These are phyloP conservation scores for Pangasius macronema DNA, from an alignment of 2,797 vertebrate species.

Conservation along the genomic window DNA sequence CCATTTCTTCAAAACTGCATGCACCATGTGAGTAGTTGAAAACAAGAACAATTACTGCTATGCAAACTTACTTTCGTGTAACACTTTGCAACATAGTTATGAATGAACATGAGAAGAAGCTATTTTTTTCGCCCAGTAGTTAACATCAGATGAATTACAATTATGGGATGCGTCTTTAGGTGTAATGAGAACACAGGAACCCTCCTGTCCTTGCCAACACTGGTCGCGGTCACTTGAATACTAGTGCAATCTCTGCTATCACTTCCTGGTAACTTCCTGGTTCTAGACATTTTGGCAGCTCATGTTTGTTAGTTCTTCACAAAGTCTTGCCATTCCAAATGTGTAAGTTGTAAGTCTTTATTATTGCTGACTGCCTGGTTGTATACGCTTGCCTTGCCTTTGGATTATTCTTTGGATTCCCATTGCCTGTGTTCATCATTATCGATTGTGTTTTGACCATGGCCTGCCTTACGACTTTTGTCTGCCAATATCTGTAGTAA, in stretches of 20 bases:
- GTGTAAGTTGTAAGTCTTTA: background rate
- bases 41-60: background rate
- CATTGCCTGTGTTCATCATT: slow-evolving; percentile 6
- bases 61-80: background rate
- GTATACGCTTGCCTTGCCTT: background rate
- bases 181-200: background rate
- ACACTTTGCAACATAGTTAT: background rate
- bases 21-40: background rate
- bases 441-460: background rate
- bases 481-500: background rate
- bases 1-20: background rate
- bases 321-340: background rate
- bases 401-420: background rate
- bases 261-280: background rate
- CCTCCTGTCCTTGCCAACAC: background rate
- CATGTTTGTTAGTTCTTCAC: background rate
- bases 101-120: background rate
- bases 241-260: background rate
- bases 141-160: background rate
- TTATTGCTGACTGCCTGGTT: background rate
- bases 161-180: background rate
- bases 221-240: background rate
- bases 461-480: background rate
- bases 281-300: background rate
- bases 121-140: background rate